Conservation (phyloP, 2,113 vertebrate genomes). For the Marmota flaviventris region DNA sequence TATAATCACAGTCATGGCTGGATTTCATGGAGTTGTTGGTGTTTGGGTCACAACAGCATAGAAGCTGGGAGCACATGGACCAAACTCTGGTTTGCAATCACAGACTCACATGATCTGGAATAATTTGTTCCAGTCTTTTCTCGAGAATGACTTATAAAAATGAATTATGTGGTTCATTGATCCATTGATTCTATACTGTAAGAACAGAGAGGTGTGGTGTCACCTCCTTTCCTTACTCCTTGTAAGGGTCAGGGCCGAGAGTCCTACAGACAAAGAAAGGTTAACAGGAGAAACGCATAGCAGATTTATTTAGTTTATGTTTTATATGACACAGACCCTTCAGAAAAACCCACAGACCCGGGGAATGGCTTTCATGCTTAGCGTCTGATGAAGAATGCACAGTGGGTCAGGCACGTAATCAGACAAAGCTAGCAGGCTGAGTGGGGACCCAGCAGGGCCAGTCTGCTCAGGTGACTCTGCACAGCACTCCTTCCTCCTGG, state of each 20-base stretch:
- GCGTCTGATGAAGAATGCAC: background rate
- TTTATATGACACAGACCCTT: background rate
- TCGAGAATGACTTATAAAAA: slow-evolving; percentile 49
- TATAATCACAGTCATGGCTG: background rate
- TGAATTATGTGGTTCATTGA: slow-evolving; percentile 11
- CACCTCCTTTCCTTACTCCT: background rate
- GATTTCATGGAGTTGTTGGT: background rate
- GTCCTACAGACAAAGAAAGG: background rate
- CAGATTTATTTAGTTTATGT: background rate
- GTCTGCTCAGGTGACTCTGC: too few species aligned
- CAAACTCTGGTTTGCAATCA: background rate
- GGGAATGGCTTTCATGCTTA: background rate
- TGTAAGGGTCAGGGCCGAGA: background rate
- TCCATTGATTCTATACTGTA: background rate
- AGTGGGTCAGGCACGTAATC: background rate
- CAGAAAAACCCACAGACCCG: background rate
- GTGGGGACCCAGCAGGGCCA: background rate
- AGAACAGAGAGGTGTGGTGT: background rate
- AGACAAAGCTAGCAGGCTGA: too few species aligned
- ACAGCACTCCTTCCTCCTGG: too few species aligned
- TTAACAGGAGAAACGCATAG: background rate
- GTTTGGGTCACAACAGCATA: background rate
- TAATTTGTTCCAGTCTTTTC: background rate
- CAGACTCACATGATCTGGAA: background rate
- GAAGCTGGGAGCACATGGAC: background rate